Evolutionary conservation across 2,797 vertebrate species (phyloP).

Genomic region (Eleutherodactylus coqui): DNA sequence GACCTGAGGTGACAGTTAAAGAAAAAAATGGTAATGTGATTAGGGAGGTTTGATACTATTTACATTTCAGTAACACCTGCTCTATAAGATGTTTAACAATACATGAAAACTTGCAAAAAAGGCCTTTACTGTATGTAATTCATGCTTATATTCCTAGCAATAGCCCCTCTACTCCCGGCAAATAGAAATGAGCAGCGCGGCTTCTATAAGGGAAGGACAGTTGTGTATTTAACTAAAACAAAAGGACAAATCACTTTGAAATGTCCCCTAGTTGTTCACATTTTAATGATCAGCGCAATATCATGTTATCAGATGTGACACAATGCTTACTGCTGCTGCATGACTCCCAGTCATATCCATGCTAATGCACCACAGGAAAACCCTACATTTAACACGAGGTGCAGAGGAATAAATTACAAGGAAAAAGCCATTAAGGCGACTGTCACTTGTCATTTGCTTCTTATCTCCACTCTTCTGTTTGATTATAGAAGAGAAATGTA

Average conservation of each 20-base stretch:
- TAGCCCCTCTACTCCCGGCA: background rate
- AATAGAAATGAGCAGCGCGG: background rate
- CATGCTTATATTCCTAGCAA: background rate
- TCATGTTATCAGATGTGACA: constrained; percentile 35
- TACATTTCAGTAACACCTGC: no score
- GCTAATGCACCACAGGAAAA: constrained; percentile 10
- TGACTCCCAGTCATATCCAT: constrained; percentile 20
- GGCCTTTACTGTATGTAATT: no score
- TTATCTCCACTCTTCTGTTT: background rate
- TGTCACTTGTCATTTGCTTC: constrained; percentile 45
- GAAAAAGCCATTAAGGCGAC: constrained; percentile 42
- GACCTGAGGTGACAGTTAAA: no score
- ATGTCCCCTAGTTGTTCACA: constrained; percentile 32
- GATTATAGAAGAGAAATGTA: constrained; percentile 13
- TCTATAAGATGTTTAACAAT: background rate
- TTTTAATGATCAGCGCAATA: constrained; percentile 18
- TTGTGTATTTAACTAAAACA: background rate
- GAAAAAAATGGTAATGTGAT: no score
- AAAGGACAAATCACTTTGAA: constrained; percentile 34
- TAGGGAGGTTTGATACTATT: background rate
- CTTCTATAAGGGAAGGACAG: background rate
- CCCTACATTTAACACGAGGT: constrained; percentile 20
- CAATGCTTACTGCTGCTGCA: background rate
- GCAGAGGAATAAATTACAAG: constrained; percentile 24
- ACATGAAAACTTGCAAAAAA: background rate